Conservation (phyloP, 2,797 vertebrate genomes). For the Argya squamiceps region DNA sequence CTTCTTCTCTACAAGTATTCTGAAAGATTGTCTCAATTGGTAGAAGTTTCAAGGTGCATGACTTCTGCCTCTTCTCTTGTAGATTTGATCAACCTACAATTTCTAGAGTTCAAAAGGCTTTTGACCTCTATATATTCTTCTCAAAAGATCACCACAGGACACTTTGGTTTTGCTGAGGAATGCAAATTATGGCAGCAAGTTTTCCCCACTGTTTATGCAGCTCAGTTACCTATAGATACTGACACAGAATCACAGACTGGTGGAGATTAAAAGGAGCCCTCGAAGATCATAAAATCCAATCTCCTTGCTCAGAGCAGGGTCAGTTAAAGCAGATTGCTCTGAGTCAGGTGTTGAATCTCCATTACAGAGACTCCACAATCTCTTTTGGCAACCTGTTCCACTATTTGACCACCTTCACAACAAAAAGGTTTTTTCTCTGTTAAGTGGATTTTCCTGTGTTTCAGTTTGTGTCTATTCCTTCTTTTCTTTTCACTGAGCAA, state of each 20-base stretch:
- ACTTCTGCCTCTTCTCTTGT: neutral
- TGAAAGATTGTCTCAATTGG: neutral
- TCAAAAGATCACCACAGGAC: neutral
- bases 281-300: neutral
- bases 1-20: neutral
- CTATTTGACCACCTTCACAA: neutral
- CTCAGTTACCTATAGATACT: neutral
- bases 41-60: neutral
- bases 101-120: neutral
- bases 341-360: neutral
- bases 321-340: neutral
- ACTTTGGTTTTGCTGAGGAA: neutral
- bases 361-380: neutral
- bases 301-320: neutral
- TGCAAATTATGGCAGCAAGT: neutral
- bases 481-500: neutral
- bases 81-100: neutral
- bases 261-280: neutral
- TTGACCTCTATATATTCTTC: neutral
- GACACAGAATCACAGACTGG: neutral
- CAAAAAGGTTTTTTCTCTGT: neutral
- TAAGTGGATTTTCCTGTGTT: neutral
- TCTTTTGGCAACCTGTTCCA: neutral
- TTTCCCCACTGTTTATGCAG: neutral
- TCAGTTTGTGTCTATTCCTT: neutral